Conservation (phyloP, 2,113 vertebrate genomes). For the Hippocampus abdominalis region DNA sequence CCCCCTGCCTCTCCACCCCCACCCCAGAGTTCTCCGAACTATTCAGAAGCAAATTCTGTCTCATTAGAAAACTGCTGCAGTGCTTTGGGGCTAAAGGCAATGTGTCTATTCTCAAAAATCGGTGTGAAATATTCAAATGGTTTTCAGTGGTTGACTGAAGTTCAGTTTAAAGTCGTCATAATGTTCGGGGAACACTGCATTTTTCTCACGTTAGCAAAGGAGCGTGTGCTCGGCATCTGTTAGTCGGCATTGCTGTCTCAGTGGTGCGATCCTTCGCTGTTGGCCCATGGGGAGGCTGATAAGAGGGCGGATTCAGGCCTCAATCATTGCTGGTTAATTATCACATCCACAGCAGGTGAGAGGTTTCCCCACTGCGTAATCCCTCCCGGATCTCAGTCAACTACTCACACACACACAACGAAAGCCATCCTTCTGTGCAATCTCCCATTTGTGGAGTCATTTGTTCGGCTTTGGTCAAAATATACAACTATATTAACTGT, state of each 20-base stretch:
- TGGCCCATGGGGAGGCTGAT: conserved; percentile 51
- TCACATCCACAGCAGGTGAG: conserved; percentile 59
- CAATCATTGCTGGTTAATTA: conserved; percentile 71
- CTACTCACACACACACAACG: conserved; percentile 7
- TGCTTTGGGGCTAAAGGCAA: neutral
- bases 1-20: too few species aligned
- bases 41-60: neutral
- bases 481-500: neutral
- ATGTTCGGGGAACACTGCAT: neutral
- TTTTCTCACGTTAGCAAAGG: neutral
- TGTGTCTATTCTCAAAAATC: neutral
- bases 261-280: conserved; percentile 37
- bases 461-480: neutral
- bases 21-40: neutral
- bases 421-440: neutral
- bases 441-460: neutral
- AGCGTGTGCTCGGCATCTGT: neutral
- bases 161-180: conserved; percentile 21
- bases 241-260: conserved; percentile 33
- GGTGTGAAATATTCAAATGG: neutral
- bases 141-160: neutral
- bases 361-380: conserved; percentile 35
- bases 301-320: conserved; percentile 59
- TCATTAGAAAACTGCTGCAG: neutral
- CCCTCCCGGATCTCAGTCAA: conserved; percentile 37